A percentile compares a stretch with the other conserved stretches of the same genome.
These are phyloP conservation scores for Phrynocephalus guinanensis DNA, from an alignment of 2,797 vertebrate genomes.

Conservation along the genomic window DNA sequence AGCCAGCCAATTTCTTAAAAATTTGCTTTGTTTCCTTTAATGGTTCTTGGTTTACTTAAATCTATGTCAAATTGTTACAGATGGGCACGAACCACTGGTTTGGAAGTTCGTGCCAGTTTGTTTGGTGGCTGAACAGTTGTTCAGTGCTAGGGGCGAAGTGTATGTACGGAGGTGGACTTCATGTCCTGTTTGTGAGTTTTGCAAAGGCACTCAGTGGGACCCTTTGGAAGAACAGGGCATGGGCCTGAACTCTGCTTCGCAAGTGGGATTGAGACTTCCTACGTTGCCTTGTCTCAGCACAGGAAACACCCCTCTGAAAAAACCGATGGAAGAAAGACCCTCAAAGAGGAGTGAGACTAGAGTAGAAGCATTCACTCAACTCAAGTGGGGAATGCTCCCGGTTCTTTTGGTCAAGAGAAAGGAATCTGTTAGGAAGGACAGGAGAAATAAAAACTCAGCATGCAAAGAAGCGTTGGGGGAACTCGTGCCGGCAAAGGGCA, in stretches of 20 bases:
- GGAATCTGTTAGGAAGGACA: not conserved
- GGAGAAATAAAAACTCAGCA: not conserved
- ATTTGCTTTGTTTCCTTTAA: slow-evolving; percentile 17
- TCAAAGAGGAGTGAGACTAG: too few relatives aligned
- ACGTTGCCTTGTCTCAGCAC: too few relatives aligned
- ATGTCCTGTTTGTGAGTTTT: not conserved
- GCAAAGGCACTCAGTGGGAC: not conserved
- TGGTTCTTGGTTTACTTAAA: slow-evolving; percentile 28
- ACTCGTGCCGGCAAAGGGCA: not conserved
- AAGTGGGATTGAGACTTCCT: too few relatives aligned
- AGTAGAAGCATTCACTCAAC: not conserved
- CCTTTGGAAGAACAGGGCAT: not conserved
- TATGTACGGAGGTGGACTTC: not conserved
- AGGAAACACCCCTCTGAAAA: too few relatives aligned
- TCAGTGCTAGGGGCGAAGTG: not conserved
- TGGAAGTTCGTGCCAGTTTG: too few relatives aligned
- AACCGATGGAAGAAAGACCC: too few relatives aligned
- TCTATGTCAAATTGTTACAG: slow-evolving; percentile 22
- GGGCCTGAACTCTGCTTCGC: too few relatives aligned
- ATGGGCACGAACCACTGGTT: not conserved
- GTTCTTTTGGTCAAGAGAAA: not conserved
- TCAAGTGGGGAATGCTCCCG: not conserved
- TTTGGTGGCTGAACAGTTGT: too few relatives aligned
- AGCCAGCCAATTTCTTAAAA: not conserved
- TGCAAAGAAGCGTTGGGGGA: not conserved